Conservation (phyloP, 2,113 vertebrate genomes). For the Centrocercus urophasianus region DNA sequence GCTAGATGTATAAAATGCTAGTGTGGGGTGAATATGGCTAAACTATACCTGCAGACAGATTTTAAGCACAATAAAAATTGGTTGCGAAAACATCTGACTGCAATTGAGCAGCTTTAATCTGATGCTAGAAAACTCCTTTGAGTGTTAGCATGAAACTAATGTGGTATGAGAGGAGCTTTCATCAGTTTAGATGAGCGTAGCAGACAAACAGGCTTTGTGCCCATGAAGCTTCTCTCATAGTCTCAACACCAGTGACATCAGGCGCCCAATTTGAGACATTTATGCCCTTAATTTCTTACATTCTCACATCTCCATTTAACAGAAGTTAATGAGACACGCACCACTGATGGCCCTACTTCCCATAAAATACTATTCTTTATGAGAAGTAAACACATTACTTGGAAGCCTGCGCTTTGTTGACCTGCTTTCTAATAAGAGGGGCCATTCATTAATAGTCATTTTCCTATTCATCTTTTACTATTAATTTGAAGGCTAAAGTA, state of each 20-base stretch:
- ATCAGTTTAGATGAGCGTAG: neutral
- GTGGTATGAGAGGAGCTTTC: neutral
- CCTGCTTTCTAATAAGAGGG: neutral
- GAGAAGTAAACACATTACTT: neutral
- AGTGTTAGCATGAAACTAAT: fast-evolving
- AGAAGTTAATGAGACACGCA: neutral
- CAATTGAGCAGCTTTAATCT: neutral
- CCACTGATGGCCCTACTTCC: neutral
- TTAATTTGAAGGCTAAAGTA: constrained; percentile 44
- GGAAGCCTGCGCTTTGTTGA: neutral
- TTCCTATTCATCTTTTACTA: neutral
- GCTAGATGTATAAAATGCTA: neutral
- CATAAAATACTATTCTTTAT: neutral
- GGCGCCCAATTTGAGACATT: neutral
- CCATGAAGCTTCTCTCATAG: neutral
- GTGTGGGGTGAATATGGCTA: neutral
- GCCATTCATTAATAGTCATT: neutral
- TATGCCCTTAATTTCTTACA: neutral
- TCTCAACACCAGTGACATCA: neutral
- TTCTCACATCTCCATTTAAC: neutral
- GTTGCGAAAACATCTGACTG: neutral
- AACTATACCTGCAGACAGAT: fast-evolving
- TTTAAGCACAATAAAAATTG: neutral
- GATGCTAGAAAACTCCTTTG: neutral
- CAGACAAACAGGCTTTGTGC: neutral